Conservation (phyloP, 1,140 invertebrate species). For the Ectropis grisescens region DNA sequence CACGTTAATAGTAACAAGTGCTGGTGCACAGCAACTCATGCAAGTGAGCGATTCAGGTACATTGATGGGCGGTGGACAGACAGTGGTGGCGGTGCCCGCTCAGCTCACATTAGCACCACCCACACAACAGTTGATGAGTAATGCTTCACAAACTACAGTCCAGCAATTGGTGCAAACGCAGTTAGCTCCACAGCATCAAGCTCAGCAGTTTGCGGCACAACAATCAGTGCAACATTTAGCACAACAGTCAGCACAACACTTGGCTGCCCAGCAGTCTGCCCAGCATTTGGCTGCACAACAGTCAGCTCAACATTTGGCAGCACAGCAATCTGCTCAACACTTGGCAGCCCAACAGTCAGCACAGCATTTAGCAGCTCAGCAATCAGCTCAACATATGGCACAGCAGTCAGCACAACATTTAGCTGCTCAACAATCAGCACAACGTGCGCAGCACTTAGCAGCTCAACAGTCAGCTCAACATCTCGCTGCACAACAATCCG, state of each 20-base stretch:
- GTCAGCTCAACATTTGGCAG: slow-evolving; percentile 34
- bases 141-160: slow-evolving; percentile 43
- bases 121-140: slow-evolving; percentile 49
- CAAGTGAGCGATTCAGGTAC: slow-evolving; percentile 62
- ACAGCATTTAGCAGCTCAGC: slow-evolving; percentile 21
- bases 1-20: slow-evolving; percentile 59
- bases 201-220: slow-evolving; percentile 42
- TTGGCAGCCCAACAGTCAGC: slow-evolving; percentile 14
- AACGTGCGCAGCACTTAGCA: slow-evolving; percentile 28
- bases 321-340: slow-evolving; percentile 40
- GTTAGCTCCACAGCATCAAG: slow-evolving; percentile 45
- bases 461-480: slow-evolving; percentile 35
- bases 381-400: slow-evolving; percentile 17
- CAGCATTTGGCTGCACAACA: slow-evolving; percentile 45
- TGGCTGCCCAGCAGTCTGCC: slow-evolving; percentile 33
- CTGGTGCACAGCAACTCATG: slow-evolving; percentile 59
- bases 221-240: slow-evolving; percentile 40
- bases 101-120: slow-evolving; percentile 53
- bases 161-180: slow-evolving; percentile 55
- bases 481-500: slow-evolving; percentile 16
- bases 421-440: slow-evolving; percentile 38
- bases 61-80: slow-evolving; percentile 56
- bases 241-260: slow-evolving; percentile 10
- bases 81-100: slow-evolving; percentile 57
- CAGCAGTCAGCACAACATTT: slow-evolving; percentile 43